phyloP scores from a whole-genome alignment of 1,140 invertebrate genomes.

The Drosophila oshimai region DNA sequence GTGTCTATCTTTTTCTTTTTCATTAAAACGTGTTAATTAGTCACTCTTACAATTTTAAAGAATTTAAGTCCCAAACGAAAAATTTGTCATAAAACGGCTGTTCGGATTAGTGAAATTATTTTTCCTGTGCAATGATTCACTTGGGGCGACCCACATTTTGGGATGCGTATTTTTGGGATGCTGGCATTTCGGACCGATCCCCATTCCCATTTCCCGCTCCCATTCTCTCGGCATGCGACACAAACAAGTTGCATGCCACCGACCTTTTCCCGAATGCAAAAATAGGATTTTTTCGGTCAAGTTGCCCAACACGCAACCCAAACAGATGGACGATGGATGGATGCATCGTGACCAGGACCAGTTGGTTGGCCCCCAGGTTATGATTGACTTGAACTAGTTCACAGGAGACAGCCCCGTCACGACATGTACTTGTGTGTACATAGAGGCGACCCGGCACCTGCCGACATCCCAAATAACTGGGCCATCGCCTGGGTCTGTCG shows the following conservation, averaged over 20 bases:
- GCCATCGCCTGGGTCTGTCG: slow-evolving; percentile 23
- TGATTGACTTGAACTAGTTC: slow-evolving; percentile 77
- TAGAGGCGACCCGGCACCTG: slow-evolving; percentile 18
- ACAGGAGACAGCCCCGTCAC: slow-evolving; percentile 35
- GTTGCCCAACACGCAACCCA: slow-evolving; percentile 39
- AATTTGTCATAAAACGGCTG: too few relatives aligned
- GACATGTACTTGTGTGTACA: slow-evolving; percentile 8
- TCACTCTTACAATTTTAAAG: too few relatives aligned
- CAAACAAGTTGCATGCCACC: slow-evolving; percentile 63
- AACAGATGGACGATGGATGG: slow-evolving; percentile 14
- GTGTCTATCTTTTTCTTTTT: too few relatives aligned
- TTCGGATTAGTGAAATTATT: too few relatives aligned
- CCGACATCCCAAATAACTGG: slow-evolving; percentile 21
- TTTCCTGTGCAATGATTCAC: slow-evolving; percentile 54
- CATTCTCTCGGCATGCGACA: slow-evolving; percentile 26
- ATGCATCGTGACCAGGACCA: slow-evolving; percentile 46
- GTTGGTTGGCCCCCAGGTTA: slow-evolving; percentile 27
- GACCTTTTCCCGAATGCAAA: slow-evolving; percentile 63
- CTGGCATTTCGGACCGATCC: slow-evolving; percentile 57
- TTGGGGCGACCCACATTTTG: slow-evolving; percentile 59
- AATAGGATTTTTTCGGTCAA: slow-evolving; percentile 66
- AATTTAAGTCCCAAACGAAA: too few relatives aligned
- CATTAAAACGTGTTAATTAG: too few relatives aligned
- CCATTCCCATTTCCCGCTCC: slow-evolving; percentile 9
- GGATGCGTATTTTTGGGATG: slow-evolving; percentile 68